Base-by-base conservation (phyloP, 2,888 invertebrate species). In the Lasius platythorax region DNA sequence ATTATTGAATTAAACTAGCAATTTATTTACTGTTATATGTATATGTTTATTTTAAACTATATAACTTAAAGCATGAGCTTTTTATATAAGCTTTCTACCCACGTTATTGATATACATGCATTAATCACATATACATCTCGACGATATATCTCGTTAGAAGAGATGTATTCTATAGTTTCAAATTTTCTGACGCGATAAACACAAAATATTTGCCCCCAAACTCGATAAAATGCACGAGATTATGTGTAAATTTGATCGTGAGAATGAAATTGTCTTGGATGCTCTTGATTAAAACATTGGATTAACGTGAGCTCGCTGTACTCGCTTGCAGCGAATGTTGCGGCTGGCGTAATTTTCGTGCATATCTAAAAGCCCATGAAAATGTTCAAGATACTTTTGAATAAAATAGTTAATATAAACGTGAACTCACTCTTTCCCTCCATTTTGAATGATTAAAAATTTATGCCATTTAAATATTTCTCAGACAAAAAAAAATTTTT, bases 211-310 rank as follows among this genome's bases (percentile, higher is more conserved):
- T 67, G 66, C 8, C 9, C 15, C 28, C 56, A 53, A 66, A 76
- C 40, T 12, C 18, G 30, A 67, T 76, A 67, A 75, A 75, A 56
- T 28, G 40, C n/a, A 56, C 28, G 67, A 67, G 28, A 40, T 56
- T 76, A 8, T 15, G 28, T 1, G n/a, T 23, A 75, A 66, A 53
- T 66, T 66, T 37, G 28, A 66, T 76, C 23, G 40, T 18, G 9
- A 75, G 28, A 64, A 23, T 23, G 23, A 23, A 18, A 64, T 50
- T 76, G 23, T 66, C 12, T 64, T 37, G 50, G 11, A 56, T 15
- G 8, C 18, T 30, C 28, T 30, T 28, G 66, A 28, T 66, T 53
- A 78, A 67, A 67, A 30, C 30, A 8, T 30, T 4, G 46, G n/a
- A 63, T 75, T 75, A 63, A 63, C 15, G n/a, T 61, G 11, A 30